Evolutionary conservation across 2,797 vertebrate genomes (phyloP).

Genomic region (Sitta carolinensis): DNA sequence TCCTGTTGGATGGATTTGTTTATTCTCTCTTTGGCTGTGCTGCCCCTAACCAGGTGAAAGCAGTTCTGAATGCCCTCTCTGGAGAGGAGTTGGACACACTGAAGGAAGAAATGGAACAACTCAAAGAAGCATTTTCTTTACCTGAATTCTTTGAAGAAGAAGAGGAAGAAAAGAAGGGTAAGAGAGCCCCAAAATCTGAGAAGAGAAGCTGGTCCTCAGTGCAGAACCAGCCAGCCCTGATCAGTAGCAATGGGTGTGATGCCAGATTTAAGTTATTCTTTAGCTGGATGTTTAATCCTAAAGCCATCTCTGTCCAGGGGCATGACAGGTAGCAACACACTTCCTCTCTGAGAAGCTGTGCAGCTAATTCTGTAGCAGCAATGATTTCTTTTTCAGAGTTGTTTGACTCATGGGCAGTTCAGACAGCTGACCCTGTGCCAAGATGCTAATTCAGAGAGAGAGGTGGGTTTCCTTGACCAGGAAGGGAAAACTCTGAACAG

Average conservation of each 20-base stretch:
- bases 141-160: slow-evolving; percentile 94
- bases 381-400: background rate
- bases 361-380: background rate
- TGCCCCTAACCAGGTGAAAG: slow-evolving; percentile 83
- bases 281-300: background rate
- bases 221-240: background rate
- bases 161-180: slow-evolving; percentile 88
- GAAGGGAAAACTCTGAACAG: background rate
- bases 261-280: background rate
- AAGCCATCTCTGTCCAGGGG: background rate
- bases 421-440: background rate
- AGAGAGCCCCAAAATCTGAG: background rate
- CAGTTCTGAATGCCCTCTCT: slow-evolving; percentile 84
- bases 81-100: slow-evolving; percentile 83
- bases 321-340: background rate
- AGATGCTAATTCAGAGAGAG: background rate
- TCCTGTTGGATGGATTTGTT: background rate
- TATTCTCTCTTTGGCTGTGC: slow-evolving; percentile 26
- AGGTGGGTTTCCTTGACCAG: background rate
- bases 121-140: slow-evolving; percentile 89
- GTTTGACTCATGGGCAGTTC: background rate
- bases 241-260: background rate
- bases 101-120: slow-evolving; percentile 82
- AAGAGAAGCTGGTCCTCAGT: background rate
- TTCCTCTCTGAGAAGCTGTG: background rate